A percentile compares a stretch with the other conserved stretches of the same genome.
Conservation (phyloP, 1,140 invertebrate species). For the Choristoneura fumiferana region DNA sequence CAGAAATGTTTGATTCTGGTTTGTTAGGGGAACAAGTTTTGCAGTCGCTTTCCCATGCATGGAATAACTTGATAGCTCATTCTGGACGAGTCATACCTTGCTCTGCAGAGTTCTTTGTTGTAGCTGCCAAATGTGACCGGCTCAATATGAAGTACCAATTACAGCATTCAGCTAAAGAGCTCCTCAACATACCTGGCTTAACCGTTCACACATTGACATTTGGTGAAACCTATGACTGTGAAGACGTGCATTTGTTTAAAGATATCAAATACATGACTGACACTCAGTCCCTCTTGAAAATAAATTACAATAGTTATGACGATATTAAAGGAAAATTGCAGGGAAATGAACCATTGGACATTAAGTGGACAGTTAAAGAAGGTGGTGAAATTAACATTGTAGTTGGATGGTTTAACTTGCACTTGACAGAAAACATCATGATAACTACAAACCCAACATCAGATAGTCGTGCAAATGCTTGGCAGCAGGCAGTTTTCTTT, state of each 20-base stretch:
- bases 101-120: slow-evolving; percentile 81
- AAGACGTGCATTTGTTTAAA: slow-evolving; percentile 80
- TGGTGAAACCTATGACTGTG: slow-evolving; percentile 83
- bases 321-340: slow-evolving; percentile 71
- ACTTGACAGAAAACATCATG: slow-evolving; percentile 82
- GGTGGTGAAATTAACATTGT: slow-evolving; percentile 82
- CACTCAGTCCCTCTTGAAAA: slow-evolving; percentile 76
- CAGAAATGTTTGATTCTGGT: slow-evolving; percentile 89
- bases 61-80: slow-evolving; percentile 79
- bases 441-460: slow-evolving; percentile 78
- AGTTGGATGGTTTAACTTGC: slow-evolving; percentile 86
- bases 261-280: slow-evolving; percentile 81
- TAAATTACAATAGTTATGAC: slow-evolving; percentile 83
- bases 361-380: slow-evolving; percentile 52
- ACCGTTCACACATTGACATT: slow-evolving; percentile 42
- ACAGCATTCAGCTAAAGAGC: slow-evolving; percentile 41
- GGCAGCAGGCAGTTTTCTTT: slow-evolving; percentile 88
- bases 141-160: slow-evolving; percentile 70
- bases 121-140: slow-evolving; percentile 77
- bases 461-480: slow-evolving; percentile 80
- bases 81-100: slow-evolving; percentile 80
- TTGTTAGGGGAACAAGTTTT: slow-evolving; percentile 87
- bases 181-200: slow-evolving; percentile 63
- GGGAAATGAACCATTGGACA: slow-evolving; percentile 60
- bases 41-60: slow-evolving; percentile 83